A percentile compares a stretch with the other conserved stretches of the same genome.
Conservation (phyloP, 2,113 vertebrate genomes). For the Lophura nycthemera region DNA sequence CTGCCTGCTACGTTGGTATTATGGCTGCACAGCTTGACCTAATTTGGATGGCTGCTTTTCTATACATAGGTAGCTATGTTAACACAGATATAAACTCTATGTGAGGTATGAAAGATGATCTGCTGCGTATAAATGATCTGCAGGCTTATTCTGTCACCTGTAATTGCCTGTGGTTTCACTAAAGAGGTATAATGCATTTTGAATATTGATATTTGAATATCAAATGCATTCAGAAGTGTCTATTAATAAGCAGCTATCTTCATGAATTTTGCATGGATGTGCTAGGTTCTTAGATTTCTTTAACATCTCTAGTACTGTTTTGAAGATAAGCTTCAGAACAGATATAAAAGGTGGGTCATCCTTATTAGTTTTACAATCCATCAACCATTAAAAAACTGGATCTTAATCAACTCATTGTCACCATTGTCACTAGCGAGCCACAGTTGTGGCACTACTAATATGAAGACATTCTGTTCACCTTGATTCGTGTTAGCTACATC, state of each 20-base stretch:
- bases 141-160: background rate
- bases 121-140: background rate
- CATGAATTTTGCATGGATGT: background rate
- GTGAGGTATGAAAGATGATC: background rate
- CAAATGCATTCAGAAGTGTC: background rate
- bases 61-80: background rate
- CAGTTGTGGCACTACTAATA: rapidly evolving
- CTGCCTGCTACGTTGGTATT: background rate
- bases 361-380: background rate
- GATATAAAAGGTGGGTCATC: background rate
- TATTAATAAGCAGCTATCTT: background rate
- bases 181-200: background rate
- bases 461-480: background rate
- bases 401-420: background rate
- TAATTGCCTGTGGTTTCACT: background rate
- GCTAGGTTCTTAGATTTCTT: background rate
- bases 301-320: background rate
- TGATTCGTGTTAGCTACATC: background rate
- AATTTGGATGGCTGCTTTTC: background rate
- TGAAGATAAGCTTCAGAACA: background rate
- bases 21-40: background rate
- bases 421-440: background rate
- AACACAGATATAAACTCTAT: background rate
- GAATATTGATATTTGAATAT: background rate
- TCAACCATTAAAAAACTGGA: background rate